Evolutionary conservation across 2,797 vertebrate species (phyloP), one percentile per base, ranked within the genome.

Genomic region (Dendrocincla fuliginosa): DNA sequence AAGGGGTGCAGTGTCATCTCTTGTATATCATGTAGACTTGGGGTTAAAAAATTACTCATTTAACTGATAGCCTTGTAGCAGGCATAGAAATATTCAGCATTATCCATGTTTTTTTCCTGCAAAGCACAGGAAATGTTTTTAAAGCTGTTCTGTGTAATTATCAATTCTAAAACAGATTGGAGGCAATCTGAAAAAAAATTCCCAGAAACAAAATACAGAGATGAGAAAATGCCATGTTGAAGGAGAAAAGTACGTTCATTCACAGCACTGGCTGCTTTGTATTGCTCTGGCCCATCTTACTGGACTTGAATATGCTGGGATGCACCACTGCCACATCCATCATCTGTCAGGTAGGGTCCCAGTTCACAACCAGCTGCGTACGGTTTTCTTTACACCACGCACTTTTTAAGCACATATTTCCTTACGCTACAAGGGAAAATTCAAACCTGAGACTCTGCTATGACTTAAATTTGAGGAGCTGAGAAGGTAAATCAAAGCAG

Each of bases 211-310:
- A 67, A 79, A 55, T 13, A 61, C 23, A 67, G 22, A 47, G 19
- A 23, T 6, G 15, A 30, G 27, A 71, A 56, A 63, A 56, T 11
- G 63, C 56, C 1, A 3, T 8, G 33, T 10, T 42, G 18, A 60
- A 69, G 33, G 25, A 25, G 13, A 44, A 30, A 49, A 30, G 23
- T 3, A 25, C 1, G 20, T 25, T 71, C 16, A 15, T 30, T 55
- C 10, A 9, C 7, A 20, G 69, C 30, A 8, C 3, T 39, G 49
- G 14, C 32, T 59, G 32, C 23, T 82, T 33, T 57, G 44, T 41
- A n/a, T n/a, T 3, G 1, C 52, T 46, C 35, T 35, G 53, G n/a
- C n/a, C 30, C 13, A 10, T 25, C 61, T 73, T 0, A 0, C 46
- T 60, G 2, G 1, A 14, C 24, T 55, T 5, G 0, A 50, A 22